Conservation (phyloP, 2,797 vertebrate genomes). For the Phyllotis vaccarum region DNA sequence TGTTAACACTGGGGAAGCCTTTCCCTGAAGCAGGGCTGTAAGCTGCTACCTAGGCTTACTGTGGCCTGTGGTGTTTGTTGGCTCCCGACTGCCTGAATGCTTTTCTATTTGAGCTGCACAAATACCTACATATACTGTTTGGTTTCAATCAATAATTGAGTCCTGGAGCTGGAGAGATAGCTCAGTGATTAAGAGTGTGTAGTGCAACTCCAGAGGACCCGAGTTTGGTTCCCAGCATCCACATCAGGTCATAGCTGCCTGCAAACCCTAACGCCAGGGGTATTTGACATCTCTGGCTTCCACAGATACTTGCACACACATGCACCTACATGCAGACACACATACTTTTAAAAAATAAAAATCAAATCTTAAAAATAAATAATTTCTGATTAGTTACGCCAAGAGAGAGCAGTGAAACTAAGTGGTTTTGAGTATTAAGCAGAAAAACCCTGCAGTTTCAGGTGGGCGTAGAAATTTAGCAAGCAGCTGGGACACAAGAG, state of each 20-base stretch:
- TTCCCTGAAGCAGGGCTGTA: too few species aligned
- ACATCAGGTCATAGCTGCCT: background rate
- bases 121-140: background rate
- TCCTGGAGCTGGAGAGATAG: background rate
- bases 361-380: background rate
- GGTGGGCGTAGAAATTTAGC: background rate
- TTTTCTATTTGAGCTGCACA: too few species aligned
- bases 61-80: too few species aligned
- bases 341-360: background rate
- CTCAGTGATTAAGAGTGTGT: too few species aligned
- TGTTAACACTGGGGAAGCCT: too few species aligned
- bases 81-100: too few species aligned
- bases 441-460: background rate
- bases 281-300: background rate
- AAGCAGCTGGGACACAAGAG: background rate
- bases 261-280: background rate
- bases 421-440: background rate
- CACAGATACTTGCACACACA: background rate
- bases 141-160: background rate
- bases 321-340: background rate
- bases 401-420: background rate
- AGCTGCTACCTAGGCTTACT: too few species aligned
- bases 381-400: constrained; percentile 11
- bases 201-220: background rate
- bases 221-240: background rate